Percentiles rank a stretch among this genome's conserved stretches.
Conservation (phyloP, 1,140 invertebrate species). For the Drosophila dunni region DNA sequence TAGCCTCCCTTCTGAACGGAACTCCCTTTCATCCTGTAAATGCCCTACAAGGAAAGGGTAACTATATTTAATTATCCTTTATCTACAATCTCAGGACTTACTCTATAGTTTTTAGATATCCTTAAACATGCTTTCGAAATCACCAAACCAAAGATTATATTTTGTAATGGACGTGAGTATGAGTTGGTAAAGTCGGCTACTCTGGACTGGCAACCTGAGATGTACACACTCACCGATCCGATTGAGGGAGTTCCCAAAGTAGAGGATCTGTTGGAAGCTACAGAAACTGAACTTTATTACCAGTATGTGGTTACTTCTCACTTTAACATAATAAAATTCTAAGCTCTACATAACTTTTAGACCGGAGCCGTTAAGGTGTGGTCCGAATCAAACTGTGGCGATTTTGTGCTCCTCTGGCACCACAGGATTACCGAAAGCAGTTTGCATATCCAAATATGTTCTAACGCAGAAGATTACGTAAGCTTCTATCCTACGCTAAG, state of each 20-base stretch:
- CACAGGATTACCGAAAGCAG: slow-evolving; percentile 92
- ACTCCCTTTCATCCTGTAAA: slow-evolving; percentile 70
- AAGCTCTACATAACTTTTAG: slow-evolving; percentile 12
- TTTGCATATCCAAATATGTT: slow-evolving; percentile 88
- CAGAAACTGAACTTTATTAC: slow-evolving; percentile 61
- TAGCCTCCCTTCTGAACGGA: slow-evolving; percentile 72
- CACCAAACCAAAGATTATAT: slow-evolving; percentile 69
- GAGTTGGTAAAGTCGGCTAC: slow-evolving; percentile 63
- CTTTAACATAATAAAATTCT: not conserved
- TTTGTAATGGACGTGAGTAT: slow-evolving; percentile 70
- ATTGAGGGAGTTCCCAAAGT: slow-evolving; percentile 63
- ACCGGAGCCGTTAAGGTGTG: slow-evolving; percentile 54
- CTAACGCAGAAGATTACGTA: slow-evolving; percentile 61
- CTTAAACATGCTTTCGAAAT: slow-evolving; percentile 63
- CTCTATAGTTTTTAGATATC: slow-evolving; percentile 30
- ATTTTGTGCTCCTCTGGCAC: slow-evolving; percentile 89
- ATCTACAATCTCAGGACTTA: not conserved
- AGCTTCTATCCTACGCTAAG: too few species aligned
- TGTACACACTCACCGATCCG: slow-evolving; percentile 61
- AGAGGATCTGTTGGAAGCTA: slow-evolving; percentile 63
- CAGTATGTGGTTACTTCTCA: slow-evolving; percentile 35
- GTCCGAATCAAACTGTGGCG: slow-evolving; percentile 68
- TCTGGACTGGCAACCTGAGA: slow-evolving; percentile 59
- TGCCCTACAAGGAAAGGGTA: slow-evolving; percentile 63
- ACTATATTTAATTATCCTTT: not conserved